Base-by-base conservation (phyloP, 2,797 vertebrate genomes). In the Pelobates cultripes region DNA sequence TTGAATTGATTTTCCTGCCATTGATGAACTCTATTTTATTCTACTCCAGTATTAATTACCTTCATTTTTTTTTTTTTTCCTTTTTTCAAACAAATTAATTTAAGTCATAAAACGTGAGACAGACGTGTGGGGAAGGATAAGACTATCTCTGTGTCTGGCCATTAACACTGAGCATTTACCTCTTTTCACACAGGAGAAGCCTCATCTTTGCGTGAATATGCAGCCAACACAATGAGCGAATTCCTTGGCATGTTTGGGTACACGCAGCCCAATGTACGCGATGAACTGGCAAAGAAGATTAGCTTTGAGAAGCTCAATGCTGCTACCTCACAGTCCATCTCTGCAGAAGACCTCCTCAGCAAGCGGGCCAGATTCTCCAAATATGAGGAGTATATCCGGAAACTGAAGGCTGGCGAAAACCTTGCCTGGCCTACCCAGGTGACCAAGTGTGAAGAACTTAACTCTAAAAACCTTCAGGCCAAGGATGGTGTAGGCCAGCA, bases 241-340 rank as follows among this genome's bases (percentile, higher is more conserved):
- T 97, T 99, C 90, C 92, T 99, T 67, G 96, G 97, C 91, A 98
- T 99, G 97, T 99, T 97, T 0, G 98, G 98, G 88, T 99, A 99
- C 0, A 95, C 97, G 0, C 97, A 98, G 91, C 97, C 99, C 93
- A 97, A 98, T 91, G 96, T 95, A 80, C 92, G 96, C 86, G 98
- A 99, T 2, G 97, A 99, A 90, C 93, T 99, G 93, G 96, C 96
- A 89, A 96, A 95, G 91, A 99, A 99, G 92, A 95, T 99, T 90
- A 98, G 96, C 94, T 97, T 98, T 41, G 97, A 98, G 87, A 98
- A 97, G 92, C 92, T 96, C 86, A 97, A 97, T 43, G 91, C 96
- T 6, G 91, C 97, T 94, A 94, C 96, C 93, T 96, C 96, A 79
- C 97, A 98, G 91, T 86, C 61, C 2, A 51, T 86, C 0, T 53